A percentile compares a stretch with the other conserved stretches of the same genome.
These are phyloP conservation scores for Calameuta filiformis DNA, from an alignment of 2,888 invertebrate species.

Conservation along the genomic window DNA sequence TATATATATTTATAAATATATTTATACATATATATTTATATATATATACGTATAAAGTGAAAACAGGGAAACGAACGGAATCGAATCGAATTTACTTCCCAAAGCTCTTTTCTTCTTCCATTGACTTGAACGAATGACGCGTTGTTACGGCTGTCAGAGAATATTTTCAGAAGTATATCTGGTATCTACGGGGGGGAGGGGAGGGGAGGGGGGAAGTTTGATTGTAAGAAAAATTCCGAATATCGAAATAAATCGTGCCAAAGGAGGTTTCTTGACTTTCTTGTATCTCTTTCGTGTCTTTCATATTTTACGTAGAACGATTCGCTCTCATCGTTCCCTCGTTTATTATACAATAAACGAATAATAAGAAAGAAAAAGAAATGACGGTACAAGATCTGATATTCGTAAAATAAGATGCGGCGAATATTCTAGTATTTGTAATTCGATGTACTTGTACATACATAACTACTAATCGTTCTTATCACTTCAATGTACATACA, in stretches of 20 bases:
- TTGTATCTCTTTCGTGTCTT: background rate
- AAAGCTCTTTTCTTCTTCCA: background rate
- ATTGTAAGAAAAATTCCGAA: background rate
- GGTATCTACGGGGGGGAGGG: background rate
- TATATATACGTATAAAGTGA: background rate
- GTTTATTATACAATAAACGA: background rate
- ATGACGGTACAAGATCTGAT: background rate
- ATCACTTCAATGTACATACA: constrained; percentile 58
- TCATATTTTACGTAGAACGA: background rate
- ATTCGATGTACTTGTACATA: constrained; percentile 64
- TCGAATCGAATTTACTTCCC: background rate
- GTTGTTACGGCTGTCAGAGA: background rate
- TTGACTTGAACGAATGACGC: background rate
- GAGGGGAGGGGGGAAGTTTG: background rate
- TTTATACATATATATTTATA: background rate
- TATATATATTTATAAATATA: background rate
- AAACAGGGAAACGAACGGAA: background rate
- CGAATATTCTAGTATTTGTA: constrained; percentile 43
- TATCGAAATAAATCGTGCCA: background rate
- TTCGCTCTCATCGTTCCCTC: background rate
- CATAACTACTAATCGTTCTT: constrained; percentile 54
- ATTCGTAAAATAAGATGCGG: constrained; percentile 4
- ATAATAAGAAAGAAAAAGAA: background rate
- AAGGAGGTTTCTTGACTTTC: background rate
- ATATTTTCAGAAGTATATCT: background rate